These are phyloP conservation scores for Cassiopea andromeda DNA, from an alignment of 30 jellyfish, hydroid and myxozoan genomes.

Conservation along the genomic window DNA sequence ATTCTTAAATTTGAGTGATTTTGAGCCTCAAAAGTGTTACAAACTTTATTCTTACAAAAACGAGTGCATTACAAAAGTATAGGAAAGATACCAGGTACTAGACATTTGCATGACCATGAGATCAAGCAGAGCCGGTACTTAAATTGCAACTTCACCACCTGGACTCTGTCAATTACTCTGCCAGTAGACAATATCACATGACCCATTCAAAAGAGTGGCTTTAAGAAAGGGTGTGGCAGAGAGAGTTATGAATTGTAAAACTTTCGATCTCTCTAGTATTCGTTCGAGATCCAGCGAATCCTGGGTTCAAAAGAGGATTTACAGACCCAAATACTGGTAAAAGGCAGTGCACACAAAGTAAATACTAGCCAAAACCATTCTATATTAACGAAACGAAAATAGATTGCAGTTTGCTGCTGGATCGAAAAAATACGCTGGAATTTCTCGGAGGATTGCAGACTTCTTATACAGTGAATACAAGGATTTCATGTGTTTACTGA, in stretches of 20 bases:
- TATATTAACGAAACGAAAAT: conserved; percentile 3
- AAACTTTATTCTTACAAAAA: too few species aligned
- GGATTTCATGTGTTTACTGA: not conserved
- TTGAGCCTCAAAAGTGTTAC: too few species aligned
- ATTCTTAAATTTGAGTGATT: too few species aligned
- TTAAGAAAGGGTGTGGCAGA: not conserved
- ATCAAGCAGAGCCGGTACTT: too few species aligned
- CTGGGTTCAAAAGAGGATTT: conserved; percentile 18
- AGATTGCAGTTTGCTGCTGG: not conserved
- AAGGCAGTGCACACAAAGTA: not conserved
- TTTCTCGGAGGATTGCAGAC: conserved; percentile 16
- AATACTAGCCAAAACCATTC: conserved; percentile 8
- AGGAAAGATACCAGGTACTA: too few species aligned
- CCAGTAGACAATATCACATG: too few species aligned
- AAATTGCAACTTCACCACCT: too few species aligned
- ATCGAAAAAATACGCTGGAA: conserved; percentile 7
- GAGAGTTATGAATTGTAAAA: not conserved
- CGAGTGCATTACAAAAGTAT: too few species aligned
- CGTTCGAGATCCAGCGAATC: not conserved
- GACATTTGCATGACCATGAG: too few species aligned
- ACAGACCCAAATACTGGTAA: not conserved
- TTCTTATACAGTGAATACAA: not conserved
- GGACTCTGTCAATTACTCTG: too few species aligned
- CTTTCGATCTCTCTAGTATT: not conserved
- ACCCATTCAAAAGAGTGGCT: not conserved